Conservation (phyloP, 2,113 vertebrate species). For the Geococcyx californianus region DNA sequence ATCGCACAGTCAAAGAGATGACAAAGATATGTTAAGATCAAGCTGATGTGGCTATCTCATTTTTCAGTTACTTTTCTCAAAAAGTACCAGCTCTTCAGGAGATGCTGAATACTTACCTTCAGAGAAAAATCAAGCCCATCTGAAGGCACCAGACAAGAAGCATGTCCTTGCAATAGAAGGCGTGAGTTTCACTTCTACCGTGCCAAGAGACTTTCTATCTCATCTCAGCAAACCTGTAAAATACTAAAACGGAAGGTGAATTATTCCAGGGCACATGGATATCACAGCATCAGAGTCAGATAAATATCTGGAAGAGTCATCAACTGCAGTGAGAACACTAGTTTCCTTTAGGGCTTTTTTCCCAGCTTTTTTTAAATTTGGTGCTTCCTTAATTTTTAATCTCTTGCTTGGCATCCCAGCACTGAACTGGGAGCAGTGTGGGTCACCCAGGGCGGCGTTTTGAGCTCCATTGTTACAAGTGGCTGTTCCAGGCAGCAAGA, state of each 20-base stretch:
- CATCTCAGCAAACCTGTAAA: not conserved
- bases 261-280: not conserved
- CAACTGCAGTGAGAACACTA: not conserved
- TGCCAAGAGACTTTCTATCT: not conserved
- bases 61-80: not conserved
- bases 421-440: fast-evolving
- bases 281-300: not conserved
- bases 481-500: not conserved
- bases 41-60: not conserved
- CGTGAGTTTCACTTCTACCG: not conserved
- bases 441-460: not conserved
- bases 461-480: not conserved
- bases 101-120: not conserved
- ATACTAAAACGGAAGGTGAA: not conserved
- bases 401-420: not conserved
- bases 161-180: not conserved
- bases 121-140: not conserved
- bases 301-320: not conserved
- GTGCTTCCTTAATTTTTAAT: not conserved
- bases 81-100: not conserved
- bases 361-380: not conserved
- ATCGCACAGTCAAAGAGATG: not conserved
- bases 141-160: not conserved
- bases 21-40: not conserved
- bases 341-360: not conserved